Base-by-base conservation (phyloP, 2,888 invertebrate species). In the Gonocerus acuteangulatus region DNA sequence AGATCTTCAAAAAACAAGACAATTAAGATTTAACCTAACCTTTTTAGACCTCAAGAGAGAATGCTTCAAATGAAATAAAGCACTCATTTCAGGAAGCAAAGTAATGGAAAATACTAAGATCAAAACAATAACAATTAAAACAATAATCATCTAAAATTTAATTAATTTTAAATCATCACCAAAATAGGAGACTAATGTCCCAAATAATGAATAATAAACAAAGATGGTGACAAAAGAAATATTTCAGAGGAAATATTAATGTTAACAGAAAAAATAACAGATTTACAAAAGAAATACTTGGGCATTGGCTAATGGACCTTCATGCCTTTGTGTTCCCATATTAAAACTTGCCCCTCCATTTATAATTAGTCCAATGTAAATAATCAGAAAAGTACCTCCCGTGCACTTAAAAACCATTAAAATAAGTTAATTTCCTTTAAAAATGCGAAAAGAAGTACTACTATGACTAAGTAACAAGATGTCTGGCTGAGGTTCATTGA, bases 401-500 rank as follows among this genome's bases (percentile, higher is more conserved):
- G 6, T 44, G n/a, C n/a, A 18, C 23, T n/a, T 32, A n/a, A 45
- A 15, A 44, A 34, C 44, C 18, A 23, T 18, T 18, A 54, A 57
- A 15, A 47, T 21, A 32, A 32, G 23, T 2, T 21, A 47, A 3
- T 47, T 22, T 19, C 19, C 19, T 22, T 36, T 39, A 27, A 19
- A 47, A 57, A 57, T 27, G 16, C 18, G 16, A 27, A 21, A 45
- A 45, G 18, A 47, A 27, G 45, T 19, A 57, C 45, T 36, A 45
- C 57, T 57, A 57, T 57, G 57, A 57, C 57, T 57, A 57, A 57
- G 57, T 57, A 39, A 61, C 47, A 60, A 60, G 34, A 54, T 47
- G 48, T 59, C 59, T 48, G 59, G 57, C 57, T 47, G 45, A 59
- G 59, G 59, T 59, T 59, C 59, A 59, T 34, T 59, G 59, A 59